These are phyloP conservation scores for Diadema setosum DNA, from an alignment of 35 echinoderm and acorn worm genomes.

Conservation along the genomic window DNA sequence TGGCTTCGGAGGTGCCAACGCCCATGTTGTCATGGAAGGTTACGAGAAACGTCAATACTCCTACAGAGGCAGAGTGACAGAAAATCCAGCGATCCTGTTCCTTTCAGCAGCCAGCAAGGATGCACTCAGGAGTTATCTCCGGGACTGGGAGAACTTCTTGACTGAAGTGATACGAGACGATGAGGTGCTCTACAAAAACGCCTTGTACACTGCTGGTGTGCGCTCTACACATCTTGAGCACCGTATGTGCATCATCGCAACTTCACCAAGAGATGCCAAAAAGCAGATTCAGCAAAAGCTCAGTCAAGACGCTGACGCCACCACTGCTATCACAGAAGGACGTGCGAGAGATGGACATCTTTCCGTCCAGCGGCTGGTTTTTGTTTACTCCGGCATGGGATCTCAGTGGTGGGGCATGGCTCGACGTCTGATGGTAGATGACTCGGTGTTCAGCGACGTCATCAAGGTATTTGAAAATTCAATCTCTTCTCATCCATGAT, in stretches of 20 bases:
- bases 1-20: constrained; percentile 96
- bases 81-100: constrained; percentile 67
- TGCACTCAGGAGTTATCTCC: constrained; percentile 55
- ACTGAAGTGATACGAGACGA: constrained; percentile 74
- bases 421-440: constrained; percentile 80
- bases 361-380: constrained; percentile 65
- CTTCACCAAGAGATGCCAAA: constrained; percentile 73
- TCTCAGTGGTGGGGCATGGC: constrained; percentile 99
- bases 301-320: constrained; percentile 73
- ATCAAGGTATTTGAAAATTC: constrained; percentile 63
- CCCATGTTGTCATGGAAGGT: constrained; percentile 89
- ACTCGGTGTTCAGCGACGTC: constrained; percentile 69
- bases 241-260: constrained; percentile 69
- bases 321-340: constrained; percentile 79
- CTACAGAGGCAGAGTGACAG: constrained; percentile 30
- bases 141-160: constrained; percentile 76
- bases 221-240: constrained; percentile 64
- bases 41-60: background rate
- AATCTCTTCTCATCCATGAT: background rate
- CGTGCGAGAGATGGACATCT: constrained; percentile 55
- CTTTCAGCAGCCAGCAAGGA: constrained; percentile 81
- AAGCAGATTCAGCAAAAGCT: constrained; percentile 76
- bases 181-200: constrained; percentile 45
- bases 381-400: constrained; percentile 97
- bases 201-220: constrained; percentile 75